phyloP scores from a whole-genome alignment of 37 sponge, comb jelly and placozoan species.

The Lycopodina hypogea region DNA sequence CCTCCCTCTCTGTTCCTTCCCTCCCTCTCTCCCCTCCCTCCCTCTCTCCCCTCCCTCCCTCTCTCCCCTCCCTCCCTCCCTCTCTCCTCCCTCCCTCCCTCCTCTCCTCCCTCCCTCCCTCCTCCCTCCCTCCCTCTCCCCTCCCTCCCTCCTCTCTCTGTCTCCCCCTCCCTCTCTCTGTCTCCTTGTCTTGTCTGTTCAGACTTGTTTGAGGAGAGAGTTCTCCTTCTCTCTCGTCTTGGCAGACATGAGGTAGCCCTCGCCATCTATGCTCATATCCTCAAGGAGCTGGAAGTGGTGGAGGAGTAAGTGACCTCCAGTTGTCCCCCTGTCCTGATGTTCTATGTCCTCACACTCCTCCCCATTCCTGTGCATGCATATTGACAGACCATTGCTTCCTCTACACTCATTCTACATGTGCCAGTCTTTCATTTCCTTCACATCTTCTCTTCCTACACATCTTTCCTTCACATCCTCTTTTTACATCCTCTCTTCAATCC shows the following conservation, averaged over 20 bases:
- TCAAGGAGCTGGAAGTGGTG: conserved; percentile 72
- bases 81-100: neutral
- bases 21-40: no score
- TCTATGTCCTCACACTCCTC: neutral
- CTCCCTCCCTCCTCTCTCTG: neutral
- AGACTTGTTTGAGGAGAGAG: conserved; percentile 86
- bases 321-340: neutral
- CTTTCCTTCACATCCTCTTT: no score
- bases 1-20: no score
- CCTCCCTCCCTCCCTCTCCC: neutral
- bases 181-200: neutral
- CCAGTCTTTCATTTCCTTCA: no score
- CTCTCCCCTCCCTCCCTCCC: neutral
- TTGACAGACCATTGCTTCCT: neutral
- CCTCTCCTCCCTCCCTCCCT: neutral
- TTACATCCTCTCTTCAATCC: no score
- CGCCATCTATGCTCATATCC: conserved; percentile 82
- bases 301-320: conserved; percentile 59
- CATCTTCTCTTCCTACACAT: no score
- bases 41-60: neutral
- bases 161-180: neutral
- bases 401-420: neutral
- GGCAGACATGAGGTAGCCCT: conserved; percentile 83
- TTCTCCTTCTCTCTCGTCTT: conserved; percentile 74
- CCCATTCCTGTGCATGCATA: neutral